Base-by-base conservation (phyloP, 2,113 vertebrate species). In the Apus apus region DNA sequence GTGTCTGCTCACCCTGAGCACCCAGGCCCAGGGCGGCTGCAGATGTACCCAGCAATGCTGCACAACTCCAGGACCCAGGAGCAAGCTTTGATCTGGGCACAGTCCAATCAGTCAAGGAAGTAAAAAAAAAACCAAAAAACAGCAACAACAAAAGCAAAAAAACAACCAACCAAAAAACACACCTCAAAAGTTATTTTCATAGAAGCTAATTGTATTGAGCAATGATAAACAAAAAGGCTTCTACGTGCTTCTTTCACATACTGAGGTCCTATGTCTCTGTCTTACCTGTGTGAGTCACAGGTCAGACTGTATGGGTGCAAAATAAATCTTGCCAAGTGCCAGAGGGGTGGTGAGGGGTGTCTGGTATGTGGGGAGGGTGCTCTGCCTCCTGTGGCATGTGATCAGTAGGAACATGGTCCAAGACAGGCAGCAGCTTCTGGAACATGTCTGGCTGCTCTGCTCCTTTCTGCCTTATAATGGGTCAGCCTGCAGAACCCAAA, bases 221-320 rank as follows among this genome's bases (percentile, higher is more conserved):
- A 93, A 72, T 54, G 74, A 77, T 78, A 89, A 95, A 84, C 65
- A 38, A 71, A 87, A 95, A 78, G 51, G 43, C 60, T 80, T 90
- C 82, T 92, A 64, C 20, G 1, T 84, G 68, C 64, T 78, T 70
- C 85, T 86, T 90, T 45, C n/a, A 67, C 72, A 34, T 23, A 27
- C 29, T 77, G 38, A 89, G 73, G 32, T 58, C 61, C 76, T 27
- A 70, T 40, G 51, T 87, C 36, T 84, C 16, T 38, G 2, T 2
- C 68, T 89, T 90, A 96, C 83, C 65, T 68, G 22, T 60, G 29
- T 90, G 89, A 95, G 76, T 90, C 89, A 92, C 86, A 40, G 73
- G 68, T 87, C 91, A 93, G 80, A 51, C 53, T 61, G 19, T 53
- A 22, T 4, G 1, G 13, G 45, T 19, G 13, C 32, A 72, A 38